Percentiles rank a stretch among this genome's conserved stretches.
Conservation (phyloP, 1,140 invertebrate species). For the Hycleus cichorii region DNA sequence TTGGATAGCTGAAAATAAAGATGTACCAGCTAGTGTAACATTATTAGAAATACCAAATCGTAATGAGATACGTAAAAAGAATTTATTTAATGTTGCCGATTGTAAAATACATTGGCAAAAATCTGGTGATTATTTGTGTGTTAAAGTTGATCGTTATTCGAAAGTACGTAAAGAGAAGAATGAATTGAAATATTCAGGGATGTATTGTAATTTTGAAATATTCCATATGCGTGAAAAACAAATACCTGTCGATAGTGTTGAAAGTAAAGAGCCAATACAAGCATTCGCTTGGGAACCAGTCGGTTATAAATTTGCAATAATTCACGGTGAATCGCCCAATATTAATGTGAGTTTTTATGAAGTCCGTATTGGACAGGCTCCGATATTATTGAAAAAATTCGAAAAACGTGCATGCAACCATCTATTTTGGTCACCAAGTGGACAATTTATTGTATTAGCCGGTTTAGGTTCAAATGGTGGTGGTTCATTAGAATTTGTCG, state of each 20-base stretch:
- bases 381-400: constrained; percentile 78
- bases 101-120: constrained; percentile 99
- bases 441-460: constrained; percentile 92
- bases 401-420: constrained; percentile 90
- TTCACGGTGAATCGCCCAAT: constrained; percentile 85
- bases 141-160: constrained; percentile 95
- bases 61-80: constrained; percentile 89
- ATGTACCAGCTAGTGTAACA: constrained; percentile 78
- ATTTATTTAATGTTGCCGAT: constrained; percentile 96
- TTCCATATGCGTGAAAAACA: constrained; percentile 98
- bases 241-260: constrained; percentile 95
- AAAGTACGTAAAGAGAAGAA: constrained; percentile 89
- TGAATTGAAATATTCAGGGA: constrained; percentile 89
- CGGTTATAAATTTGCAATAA: constrained; percentile 92
- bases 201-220: constrained; percentile 99
- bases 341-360: constrained; percentile 92
- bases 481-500: constrained; percentile 90
- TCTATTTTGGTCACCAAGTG: constrained; percentile 93
- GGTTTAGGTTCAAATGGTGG: constrained; percentile 71
- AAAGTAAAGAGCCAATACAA: constrained; percentile 88
- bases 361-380: constrained; percentile 79
- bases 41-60: constrained; percentile 80
- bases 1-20: constrained; percentile 97
- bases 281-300: constrained; percentile 98
- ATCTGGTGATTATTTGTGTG: constrained; percentile 93